Evolutionary conservation across 2,113 vertebrate species (phyloP).

Genomic region (Chroicocephalus ridibundus): DNA sequence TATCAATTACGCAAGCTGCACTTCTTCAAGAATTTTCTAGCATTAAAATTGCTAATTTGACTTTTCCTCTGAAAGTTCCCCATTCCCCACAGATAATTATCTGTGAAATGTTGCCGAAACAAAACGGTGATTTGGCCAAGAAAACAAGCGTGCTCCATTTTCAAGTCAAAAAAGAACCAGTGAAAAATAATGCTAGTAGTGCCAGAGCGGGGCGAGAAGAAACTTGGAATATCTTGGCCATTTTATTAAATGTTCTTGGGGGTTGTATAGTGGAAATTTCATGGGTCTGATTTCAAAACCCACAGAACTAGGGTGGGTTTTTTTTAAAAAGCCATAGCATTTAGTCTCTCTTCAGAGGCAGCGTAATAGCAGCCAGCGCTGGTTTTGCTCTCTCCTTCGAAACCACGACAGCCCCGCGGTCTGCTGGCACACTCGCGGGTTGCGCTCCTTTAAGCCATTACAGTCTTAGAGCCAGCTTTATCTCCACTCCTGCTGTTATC

Average conservation of each 20-base stretch:
- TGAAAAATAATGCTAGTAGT: neutral
- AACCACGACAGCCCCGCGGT: neutral
- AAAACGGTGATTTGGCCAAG: conserved; percentile 7
- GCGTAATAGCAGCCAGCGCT: neutral
- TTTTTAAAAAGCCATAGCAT: neutral
- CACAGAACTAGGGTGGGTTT: neutral
- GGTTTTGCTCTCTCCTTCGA: neutral
- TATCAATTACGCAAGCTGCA: conserved; percentile 41
- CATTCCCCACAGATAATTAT: conserved; percentile 50
- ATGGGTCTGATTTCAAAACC: neutral
- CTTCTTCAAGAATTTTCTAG: conserved; percentile 20
- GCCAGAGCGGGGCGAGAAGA: neutral
- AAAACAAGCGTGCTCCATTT: neutral
- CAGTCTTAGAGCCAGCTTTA: neutral
- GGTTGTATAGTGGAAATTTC: neutral
- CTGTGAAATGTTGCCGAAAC: conserved; percentile 55
- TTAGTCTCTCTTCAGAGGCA: neutral
- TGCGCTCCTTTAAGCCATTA: neutral
- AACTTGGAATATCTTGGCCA: neutral
- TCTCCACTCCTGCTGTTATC: conserved; percentile 28
- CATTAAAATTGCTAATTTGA: conserved; percentile 60
- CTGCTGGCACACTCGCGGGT: neutral
- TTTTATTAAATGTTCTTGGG: neutral
- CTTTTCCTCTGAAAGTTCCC: conserved; percentile 33
- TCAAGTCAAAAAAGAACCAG: neutral